Conservation (phyloP, 2,888 invertebrate genomes). For the Philaethria dido region DNA sequence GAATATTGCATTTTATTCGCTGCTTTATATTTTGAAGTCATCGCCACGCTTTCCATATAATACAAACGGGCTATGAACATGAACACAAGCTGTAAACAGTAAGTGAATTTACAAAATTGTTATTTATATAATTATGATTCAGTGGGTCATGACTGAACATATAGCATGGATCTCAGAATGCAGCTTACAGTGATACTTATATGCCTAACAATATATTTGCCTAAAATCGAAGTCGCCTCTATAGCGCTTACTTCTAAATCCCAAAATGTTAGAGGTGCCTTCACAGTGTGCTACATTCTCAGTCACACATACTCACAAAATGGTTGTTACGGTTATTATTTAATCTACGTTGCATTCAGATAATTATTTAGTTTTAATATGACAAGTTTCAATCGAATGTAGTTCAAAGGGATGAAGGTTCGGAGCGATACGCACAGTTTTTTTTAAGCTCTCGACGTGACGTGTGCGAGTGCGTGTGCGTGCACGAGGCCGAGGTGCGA, state of each 20-base stretch:
- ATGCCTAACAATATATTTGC: constrained; percentile 63
- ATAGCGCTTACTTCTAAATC: constrained; percentile 43
- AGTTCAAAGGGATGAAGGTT: constrained; percentile 76
- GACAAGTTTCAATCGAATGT: constrained; percentile 78
- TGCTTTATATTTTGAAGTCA: constrained; percentile 59
- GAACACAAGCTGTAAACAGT: constrained; percentile 57
- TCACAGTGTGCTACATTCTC: constrained; percentile 73
- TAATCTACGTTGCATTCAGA: constrained; percentile 79
- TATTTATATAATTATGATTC: constrained; percentile 72
- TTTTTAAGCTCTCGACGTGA: constrained; percentile 69
- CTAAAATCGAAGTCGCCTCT: constrained; percentile 53
- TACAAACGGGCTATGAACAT: constrained; percentile 76
- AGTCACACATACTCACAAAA: constrained; percentile 75
- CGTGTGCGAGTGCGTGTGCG: constrained; percentile 58
- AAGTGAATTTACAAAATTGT: constrained; percentile 66
- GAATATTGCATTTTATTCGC: constrained; percentile 68
- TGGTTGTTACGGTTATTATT: constrained; percentile 76
- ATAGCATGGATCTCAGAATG: constrained; percentile 83
- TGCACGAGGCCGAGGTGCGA: constrained; percentile 74
- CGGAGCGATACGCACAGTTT: constrained; percentile 79
- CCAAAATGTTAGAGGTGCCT: constrained; percentile 53
- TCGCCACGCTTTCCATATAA: constrained; percentile 58
- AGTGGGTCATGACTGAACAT: constrained; percentile 78
- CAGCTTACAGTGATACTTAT: constrained; percentile 69
- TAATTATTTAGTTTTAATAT: constrained; percentile 76